Base-by-base conservation (phyloP, 1,140 invertebrate species). In the Archivesica marissinica region DNA sequence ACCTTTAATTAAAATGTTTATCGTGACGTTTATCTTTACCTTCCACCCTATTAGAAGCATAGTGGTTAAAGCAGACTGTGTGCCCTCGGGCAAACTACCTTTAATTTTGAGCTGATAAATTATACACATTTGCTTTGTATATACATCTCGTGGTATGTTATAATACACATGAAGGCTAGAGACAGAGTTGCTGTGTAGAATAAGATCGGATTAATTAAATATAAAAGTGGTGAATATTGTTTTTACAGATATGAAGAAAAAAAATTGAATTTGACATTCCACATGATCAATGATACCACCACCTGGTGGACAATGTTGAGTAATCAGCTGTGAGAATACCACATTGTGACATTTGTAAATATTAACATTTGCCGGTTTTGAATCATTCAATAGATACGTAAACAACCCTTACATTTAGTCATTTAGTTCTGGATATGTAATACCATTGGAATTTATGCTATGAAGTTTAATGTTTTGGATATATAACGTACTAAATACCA, bases 331-430 rank as follows among this genome's bases (percentile, higher is more conserved):
- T 72, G n/a, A 72, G 68, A 72, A 72, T 72, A 72, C 41, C 68
- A 72, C 68, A 72, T 44, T 50, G 68, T 72, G 68, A 72, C 39
- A 72, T 47, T 72, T 72, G 41, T 72, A 72, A 72, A 72, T 20
- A 72, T 11, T 20, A 47, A 47, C 9, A 11, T 47, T 47, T 47
- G 9, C 9, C 20, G 9, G 44, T 47, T 11, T 20, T 20, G 20
- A 47, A 20, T 47, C 9, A n/a, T n/a, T n/a, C n/a, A n/a, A n/a
- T n/a, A n/a, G n/a, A n/a, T n/a, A n/a, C n/a, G n/a, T n/a, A n/a
- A n/a, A n/a, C n/a, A n/a, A n/a, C n/a, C n/a, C n/a, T n/a, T n/a
- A n/a, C n/a, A n/a, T n/a, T n/a, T n/a, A n/a, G n/a, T n/a, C n/a
- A n/a, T n/a, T n/a, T n/a, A n/a, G n/a, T n/a, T n/a, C n/a, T n/a